Conservation (phyloP, 2,113 vertebrate species). For the Lipotes vexillifer region DNA sequence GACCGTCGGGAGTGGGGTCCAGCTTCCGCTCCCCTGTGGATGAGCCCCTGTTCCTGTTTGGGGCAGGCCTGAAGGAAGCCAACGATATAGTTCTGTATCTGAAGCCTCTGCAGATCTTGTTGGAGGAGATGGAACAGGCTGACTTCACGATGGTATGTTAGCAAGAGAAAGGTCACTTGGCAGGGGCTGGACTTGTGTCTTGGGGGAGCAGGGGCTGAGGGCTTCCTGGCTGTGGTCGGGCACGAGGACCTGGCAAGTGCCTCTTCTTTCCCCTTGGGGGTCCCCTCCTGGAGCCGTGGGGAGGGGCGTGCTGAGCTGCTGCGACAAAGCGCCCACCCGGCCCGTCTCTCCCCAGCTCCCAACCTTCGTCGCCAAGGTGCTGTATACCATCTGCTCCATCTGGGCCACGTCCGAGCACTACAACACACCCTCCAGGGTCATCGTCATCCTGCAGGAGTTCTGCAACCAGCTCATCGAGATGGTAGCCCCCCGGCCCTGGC, state of each 20-base stretch:
- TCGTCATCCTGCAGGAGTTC: constrained; percentile 84
- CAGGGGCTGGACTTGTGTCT: fast-evolving
- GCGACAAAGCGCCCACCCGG: fast-evolving
- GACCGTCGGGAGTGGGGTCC: fast-evolving
- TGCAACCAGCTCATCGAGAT: constrained; percentile 83
- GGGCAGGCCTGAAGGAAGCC: constrained; percentile 83
- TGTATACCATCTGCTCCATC: constrained; percentile 78
- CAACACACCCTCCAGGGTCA: constrained; percentile 65
- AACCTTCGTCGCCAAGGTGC: constrained; percentile 62
- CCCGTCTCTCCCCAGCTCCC: constrained; percentile 69
- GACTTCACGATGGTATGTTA: constrained; percentile 76
- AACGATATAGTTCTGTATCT: constrained; percentile 78
- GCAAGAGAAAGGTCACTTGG: fast-evolving
- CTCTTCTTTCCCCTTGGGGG: neutral
- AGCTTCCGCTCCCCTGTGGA: fast-evolving
- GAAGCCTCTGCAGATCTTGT: constrained; percentile 68
- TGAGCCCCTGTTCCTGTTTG: fast-evolving
- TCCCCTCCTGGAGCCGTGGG: neutral
- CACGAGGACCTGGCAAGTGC: fast-evolving
- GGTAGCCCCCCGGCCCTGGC: constrained; percentile 68
- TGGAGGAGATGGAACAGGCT: constrained; percentile 79
- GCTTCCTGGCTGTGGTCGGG: neutral
- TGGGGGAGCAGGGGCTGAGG: fast-evolving
- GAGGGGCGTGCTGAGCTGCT: fast-evolving
- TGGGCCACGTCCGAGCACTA: constrained; percentile 80